Evolutionary conservation across 2,113 vertebrate species (phyloP).

Genomic region (Ahaetulla prasina): DNA sequence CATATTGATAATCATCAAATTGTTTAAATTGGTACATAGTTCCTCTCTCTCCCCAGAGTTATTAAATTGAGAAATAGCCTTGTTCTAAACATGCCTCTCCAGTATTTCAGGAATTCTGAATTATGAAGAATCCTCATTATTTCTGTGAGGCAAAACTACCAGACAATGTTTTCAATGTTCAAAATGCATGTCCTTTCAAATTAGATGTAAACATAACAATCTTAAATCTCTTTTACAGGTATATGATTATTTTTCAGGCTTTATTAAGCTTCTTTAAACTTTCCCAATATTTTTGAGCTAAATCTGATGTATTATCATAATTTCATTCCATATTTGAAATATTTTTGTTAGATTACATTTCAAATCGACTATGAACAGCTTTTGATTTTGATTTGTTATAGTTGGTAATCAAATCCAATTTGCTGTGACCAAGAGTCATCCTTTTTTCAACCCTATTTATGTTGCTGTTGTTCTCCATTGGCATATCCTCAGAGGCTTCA

Average conservation of each 20-base stretch:
- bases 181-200: neutral
- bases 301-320: neutral
- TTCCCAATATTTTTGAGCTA: neutral
- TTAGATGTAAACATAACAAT: neutral
- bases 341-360: conserved; percentile 55
- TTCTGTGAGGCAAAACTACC: neutral
- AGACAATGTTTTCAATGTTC: neutral
- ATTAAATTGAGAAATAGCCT: neutral
- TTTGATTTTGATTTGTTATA: conserved; percentile 89
- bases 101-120: neutral
- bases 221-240: neutral
- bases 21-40: neutral
- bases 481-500: conserved; percentile 30
- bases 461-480: conserved; percentile 39
- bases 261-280: conserved; percentile 9
- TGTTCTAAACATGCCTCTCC: neutral
- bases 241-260: neutral
- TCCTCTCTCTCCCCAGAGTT: neutral
- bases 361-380: conserved; percentile 87
- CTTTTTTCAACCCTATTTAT: conserved; percentile 68
- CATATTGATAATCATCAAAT: neutral
- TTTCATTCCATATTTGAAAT: neutral
- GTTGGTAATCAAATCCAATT: conserved; percentile 92
- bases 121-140: neutral
- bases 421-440: conserved; percentile 93